Conservation (phyloP, 2,888 invertebrate genomes). For the Villa cingulata region DNA sequence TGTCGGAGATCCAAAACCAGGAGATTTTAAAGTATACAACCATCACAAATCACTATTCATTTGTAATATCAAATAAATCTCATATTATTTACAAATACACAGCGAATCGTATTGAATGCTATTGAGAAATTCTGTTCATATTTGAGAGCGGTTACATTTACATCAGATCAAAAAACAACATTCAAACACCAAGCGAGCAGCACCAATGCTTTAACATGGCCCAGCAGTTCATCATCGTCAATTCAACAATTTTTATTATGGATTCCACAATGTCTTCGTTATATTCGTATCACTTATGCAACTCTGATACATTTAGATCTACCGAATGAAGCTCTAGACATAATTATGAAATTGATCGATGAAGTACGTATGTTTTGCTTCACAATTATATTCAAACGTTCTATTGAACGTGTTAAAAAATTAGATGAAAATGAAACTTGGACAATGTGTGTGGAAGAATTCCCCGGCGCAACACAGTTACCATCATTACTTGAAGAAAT, state of each 20-base stretch:
- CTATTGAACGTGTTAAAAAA: constrained; percentile 60
- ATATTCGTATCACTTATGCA: constrained; percentile 67
- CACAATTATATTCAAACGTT: constrained; percentile 69
- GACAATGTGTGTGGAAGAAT: constrained; percentile 72
- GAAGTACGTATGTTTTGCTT: constrained; percentile 80
- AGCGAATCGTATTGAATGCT: constrained; percentile 67
- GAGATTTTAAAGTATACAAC: constrained; percentile 53
- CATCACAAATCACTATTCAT: not conserved
- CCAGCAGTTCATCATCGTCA: constrained; percentile 41
- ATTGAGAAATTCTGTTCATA: constrained; percentile 62
- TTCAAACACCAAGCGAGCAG: constrained; percentile 20
- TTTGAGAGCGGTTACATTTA: constrained; percentile 57
- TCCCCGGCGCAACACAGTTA: constrained; percentile 69
- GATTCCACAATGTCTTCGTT: constrained; percentile 67
- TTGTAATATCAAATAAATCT: too few relatives aligned
- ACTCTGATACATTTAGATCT: constrained; percentile 71
- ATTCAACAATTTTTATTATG: constrained; percentile 47
- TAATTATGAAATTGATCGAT: constrained; percentile 71
- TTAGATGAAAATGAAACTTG: constrained; percentile 67
- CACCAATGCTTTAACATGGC: constrained; percentile 27
- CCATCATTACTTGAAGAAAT: constrained; percentile 60
- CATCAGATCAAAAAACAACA: constrained; percentile 45
- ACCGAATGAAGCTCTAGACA: constrained; percentile 74
- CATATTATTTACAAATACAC: too few relatives aligned
- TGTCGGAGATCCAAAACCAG: constrained; percentile 59